Evolutionary conservation across 2,113 vertebrate species (phyloP).

Genomic region (Rhynchopsitta pachyrhyncha): DNA sequence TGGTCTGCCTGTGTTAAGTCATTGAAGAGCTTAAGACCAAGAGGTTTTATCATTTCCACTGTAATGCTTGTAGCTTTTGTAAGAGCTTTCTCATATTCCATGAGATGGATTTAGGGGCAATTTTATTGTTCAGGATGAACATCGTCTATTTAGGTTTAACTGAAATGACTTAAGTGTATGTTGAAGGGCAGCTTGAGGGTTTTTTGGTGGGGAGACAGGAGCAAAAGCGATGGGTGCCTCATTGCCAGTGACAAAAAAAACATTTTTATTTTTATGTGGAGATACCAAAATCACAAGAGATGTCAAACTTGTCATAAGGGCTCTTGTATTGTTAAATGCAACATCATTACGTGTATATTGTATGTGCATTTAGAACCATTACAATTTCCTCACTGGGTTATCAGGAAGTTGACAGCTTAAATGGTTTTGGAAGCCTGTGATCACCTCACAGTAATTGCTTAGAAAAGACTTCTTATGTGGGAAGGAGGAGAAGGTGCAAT

Average conservation of each 20-base stretch:
- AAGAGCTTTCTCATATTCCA: background rate
- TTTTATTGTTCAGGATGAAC: background rate
- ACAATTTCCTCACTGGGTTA: background rate
- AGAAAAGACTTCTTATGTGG: background rate
- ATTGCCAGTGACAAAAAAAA: background rate
- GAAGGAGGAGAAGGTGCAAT: background rate
- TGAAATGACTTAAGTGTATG: background rate
- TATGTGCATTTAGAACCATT: fast-evolving
- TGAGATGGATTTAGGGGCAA: background rate
- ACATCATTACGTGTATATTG: too few species aligned
- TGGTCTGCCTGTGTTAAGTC: background rate
- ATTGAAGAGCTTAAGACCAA: background rate
- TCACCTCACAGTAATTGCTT: background rate
- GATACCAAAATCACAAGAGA: background rate
- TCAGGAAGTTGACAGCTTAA: background rate
- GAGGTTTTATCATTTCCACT: background rate
- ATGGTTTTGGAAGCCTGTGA: background rate
- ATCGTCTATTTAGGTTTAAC: background rate
- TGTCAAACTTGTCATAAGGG: background rate
- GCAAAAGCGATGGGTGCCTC: background rate
- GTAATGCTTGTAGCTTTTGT: background rate
- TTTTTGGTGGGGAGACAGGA: background rate
- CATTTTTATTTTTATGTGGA: background rate
- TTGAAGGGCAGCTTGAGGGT: background rate
- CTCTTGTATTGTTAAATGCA: fast-evolving